Base-by-base conservation (phyloP, 2,113 vertebrate genomes). In the Pitta sordida region DNA sequence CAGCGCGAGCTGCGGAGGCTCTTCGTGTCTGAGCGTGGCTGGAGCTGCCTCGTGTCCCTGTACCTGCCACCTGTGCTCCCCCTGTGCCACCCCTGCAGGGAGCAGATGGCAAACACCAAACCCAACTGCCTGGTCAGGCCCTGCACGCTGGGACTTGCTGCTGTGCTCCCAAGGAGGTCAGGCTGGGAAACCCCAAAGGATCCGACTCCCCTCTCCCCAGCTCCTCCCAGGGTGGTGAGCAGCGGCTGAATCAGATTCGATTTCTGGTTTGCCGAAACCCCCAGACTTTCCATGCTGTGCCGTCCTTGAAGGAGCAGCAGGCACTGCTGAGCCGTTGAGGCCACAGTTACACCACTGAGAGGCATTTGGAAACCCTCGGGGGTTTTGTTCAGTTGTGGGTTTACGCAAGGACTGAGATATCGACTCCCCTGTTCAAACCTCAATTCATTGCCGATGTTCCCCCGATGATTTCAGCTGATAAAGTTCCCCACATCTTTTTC, bases 81-180 rank as follows among this genome's bases (percentile, higher is more conserved):
- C 1, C 71, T 58, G 63, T 52, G 6, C 51, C 39, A 2, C 51
- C 7, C 48, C 39, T 71, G 63, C 70, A 76, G 85, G 90, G 4
- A 55, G 71, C 84, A 58, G 62, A 17, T 65, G 76, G 51, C 36
- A 13, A 51, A 29, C 43, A 19, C 34, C 5, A 1, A 14, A 4
- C 7, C 11, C 79, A 86, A 0, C 75, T 34, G 48, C 17, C 16
- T 55, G 75, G 44, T 24, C 77, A 56, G n/a, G 41, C 63, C 51
- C 55, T 59, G 8, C 67, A 9, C 0, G 1, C 17, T n/a, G 60
- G 24, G 55, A 46, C 74, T 39, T 22, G 5, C 23, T n/a, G 2
- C 7, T 10, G 49, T 70, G 60, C 3, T 58, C 79, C 14, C 11
- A 5, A 29, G 21, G 7, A 86, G 37, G 18, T 44, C 22, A 10